phyloP scores from a whole-genome alignment of 2,888 invertebrate species.

The Sericinus montela region DNA sequence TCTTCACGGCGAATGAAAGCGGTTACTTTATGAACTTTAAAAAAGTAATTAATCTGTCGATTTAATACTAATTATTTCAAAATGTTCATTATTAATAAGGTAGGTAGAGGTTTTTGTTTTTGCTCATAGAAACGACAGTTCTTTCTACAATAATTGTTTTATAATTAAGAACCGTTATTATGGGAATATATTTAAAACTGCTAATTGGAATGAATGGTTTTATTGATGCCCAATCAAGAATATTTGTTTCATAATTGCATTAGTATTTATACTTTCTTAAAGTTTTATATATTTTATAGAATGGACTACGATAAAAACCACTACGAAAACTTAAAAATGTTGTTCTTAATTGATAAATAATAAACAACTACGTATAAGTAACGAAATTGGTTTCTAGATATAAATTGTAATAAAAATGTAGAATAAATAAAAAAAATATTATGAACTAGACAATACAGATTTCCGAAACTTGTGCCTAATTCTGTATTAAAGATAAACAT shows the following conservation, averaged over 20 bases:
- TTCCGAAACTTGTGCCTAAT: constrained; percentile 4
- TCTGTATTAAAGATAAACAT: not conserved
- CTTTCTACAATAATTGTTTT: not conserved
- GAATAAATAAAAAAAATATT: too few relatives aligned
- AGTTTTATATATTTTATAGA: too few relatives aligned
- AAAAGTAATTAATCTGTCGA: constrained; percentile 33
- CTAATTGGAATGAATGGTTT: constrained; percentile 14
- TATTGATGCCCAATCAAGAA: not conserved
- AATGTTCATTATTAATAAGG: constrained; percentile 21
- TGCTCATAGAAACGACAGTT: constrained; percentile 3
- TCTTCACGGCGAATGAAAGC: constrained; percentile 45
- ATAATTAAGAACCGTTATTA: constrained; percentile 13
- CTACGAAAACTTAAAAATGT: too few relatives aligned
- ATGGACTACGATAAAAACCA: too few relatives aligned
- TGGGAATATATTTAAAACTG: not conserved
- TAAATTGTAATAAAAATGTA: too few relatives aligned
- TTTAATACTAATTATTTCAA: constrained; percentile 12
- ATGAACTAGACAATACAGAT: constrained; percentile 13
- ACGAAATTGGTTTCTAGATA: too few relatives aligned
- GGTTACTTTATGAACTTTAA: constrained; percentile 42
- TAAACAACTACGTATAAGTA: too few relatives aligned
- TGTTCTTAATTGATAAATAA: too few relatives aligned
- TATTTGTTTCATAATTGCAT: not conserved
- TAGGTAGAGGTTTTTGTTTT: not conserved
- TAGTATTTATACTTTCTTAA: too few relatives aligned